phyloP scores from a whole-genome alignment of 2,888 invertebrate genomes.

The Pterobdella sp. region DNA sequence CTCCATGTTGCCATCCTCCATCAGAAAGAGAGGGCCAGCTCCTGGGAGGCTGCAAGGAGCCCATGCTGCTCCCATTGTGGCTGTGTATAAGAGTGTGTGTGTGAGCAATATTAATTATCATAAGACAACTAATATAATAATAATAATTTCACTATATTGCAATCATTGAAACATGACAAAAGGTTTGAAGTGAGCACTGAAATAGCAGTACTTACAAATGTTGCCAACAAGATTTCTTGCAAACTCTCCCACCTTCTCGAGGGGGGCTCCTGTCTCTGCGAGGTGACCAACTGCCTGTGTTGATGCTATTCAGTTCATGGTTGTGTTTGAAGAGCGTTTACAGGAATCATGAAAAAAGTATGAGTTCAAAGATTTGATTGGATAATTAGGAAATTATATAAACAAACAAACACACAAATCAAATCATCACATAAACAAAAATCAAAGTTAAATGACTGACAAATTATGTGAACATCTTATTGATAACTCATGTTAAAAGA shows the following conservation, averaged over 20 bases:
- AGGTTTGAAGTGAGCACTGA: no score
- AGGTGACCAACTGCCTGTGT: conserved; percentile 68
- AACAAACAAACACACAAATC: no score
- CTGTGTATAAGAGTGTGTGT: conserved; percentile 49
- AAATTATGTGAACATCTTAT: no score
- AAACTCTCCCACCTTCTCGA: conserved; percentile 56
- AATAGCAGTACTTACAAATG: conserved; percentile 43
- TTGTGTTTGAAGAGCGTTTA: no score
- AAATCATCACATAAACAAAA: no score
- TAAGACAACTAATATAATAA: background rate
- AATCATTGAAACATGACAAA: background rate
- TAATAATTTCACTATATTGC: background rate
- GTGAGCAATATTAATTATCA: background rate
- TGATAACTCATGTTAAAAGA: no score
- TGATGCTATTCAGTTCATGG: background rate
- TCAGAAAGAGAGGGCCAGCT: conserved; percentile 59
- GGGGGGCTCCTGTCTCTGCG: conserved; percentile 58
- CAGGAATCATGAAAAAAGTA: no score
- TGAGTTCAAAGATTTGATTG: no score
- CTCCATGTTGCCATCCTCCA: conserved; percentile 63
- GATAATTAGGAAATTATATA: no score
- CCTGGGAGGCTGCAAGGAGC: conserved; percentile 65
- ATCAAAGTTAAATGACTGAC: no score
- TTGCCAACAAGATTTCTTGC: conserved; percentile 41
- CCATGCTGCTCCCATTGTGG: conserved; percentile 65